phyloP scores from a whole-genome alignment of 2,888 invertebrate genomes.

The Norana najaformis region DNA sequence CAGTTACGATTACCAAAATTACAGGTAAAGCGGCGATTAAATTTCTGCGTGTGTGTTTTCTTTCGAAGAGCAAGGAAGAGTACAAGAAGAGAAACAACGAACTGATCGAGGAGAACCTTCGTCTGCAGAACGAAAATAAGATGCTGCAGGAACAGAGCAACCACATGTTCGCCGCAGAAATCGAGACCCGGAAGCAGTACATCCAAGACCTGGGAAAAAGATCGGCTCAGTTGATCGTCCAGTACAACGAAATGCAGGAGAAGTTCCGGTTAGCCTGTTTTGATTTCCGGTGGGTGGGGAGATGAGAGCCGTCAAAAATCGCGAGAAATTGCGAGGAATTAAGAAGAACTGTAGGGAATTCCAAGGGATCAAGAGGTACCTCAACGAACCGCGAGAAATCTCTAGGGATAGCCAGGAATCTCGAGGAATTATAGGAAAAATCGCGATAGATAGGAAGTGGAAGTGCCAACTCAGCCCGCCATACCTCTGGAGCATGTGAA shows the following conservation, averaged over 20 bases:
- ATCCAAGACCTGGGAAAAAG: background rate
- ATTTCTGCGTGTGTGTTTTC: background rate
- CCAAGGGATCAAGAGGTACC: no score
- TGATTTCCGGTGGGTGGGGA: background rate
- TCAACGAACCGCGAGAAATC: no score
- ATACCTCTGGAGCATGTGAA: no score
- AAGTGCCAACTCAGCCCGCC: no score
- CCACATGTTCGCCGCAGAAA: background rate
- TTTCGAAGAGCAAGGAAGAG: background rate
- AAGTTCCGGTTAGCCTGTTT: background rate
- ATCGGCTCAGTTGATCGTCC: background rate
- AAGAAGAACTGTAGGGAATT: no score
- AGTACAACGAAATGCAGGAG: background rate
- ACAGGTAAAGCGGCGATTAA: no score
- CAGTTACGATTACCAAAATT: no score
- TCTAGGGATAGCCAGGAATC: no score
- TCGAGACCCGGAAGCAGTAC: background rate
- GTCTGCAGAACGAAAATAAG: background rate
- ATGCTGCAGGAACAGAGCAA: background rate
- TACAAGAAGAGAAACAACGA: slow-evolving; percentile 16
- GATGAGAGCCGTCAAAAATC: background rate
- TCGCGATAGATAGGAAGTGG: no score
- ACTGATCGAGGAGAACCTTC: background rate
- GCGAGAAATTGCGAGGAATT: no score
- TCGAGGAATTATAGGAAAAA: no score